These are phyloP conservation scores for Labeo rohita DNA, from an alignment of 2,113 vertebrate genomes.

Conservation along the genomic window DNA sequence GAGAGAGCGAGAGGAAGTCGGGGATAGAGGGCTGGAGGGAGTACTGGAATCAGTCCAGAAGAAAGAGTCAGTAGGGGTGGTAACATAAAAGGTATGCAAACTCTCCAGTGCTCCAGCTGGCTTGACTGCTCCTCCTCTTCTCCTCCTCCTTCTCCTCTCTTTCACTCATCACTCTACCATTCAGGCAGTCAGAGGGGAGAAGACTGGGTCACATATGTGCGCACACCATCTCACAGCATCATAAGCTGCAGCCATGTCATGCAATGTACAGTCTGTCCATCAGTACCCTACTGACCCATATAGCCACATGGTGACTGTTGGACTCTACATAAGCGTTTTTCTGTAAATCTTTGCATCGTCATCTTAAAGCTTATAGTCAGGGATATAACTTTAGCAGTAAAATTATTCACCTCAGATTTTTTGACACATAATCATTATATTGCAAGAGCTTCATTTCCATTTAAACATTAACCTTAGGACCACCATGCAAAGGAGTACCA, in stretches of 20 bases:
- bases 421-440: not conserved
- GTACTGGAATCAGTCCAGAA: conserved; percentile 31
- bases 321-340: not conserved
- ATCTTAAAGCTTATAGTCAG: not conserved
- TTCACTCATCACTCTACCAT: conserved; percentile 46
- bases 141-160: conserved; percentile 35
- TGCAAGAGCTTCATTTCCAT: not conserved
- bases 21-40: conserved; percentile 38
- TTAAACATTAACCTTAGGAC: not conserved
- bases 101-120: conserved; percentile 57
- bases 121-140: conserved; percentile 26
- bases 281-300: conserved; percentile 27
- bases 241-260: conserved; percentile 7
- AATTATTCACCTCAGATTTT: not conserved
- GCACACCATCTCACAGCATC: not conserved
- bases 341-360: not conserved
- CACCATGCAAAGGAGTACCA: not conserved
- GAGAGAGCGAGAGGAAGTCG: conserved; percentile 34
- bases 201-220: conserved; percentile 24
- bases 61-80: conserved; percentile 41
- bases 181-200: conserved; percentile 36
- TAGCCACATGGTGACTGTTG: not conserved
- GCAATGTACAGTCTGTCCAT: not conserved
- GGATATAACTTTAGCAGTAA: not conserved
- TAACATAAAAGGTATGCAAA: conserved; percentile 58